Percentiles rank a stretch among this genome's conserved stretches.
Conservation (phyloP, 2,113 vertebrate genomes). For the Megatriorchis doriae region DNA sequence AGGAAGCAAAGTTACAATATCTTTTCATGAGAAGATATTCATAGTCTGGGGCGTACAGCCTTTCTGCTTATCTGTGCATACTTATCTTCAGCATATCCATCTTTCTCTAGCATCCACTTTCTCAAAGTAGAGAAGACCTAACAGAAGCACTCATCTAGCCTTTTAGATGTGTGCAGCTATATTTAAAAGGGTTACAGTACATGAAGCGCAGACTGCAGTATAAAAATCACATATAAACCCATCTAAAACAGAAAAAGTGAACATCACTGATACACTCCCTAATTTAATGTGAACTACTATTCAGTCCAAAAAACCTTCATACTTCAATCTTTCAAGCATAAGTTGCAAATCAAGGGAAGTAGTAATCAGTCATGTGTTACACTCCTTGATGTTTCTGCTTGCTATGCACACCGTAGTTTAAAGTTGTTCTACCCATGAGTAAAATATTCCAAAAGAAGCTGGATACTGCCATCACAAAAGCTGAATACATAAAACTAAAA, state of each 20-base stretch:
- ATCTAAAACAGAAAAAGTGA: not conserved
- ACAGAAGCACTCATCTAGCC: not conserved
- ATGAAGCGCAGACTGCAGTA: not conserved
- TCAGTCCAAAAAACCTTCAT: not conserved
- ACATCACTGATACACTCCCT: not conserved
- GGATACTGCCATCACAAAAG: not conserved
- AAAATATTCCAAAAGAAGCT: not conserved
- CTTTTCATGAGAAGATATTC: not conserved
- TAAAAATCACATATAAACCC: not conserved
- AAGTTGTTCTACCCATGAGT: not conserved
- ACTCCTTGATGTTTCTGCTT: not conserved
- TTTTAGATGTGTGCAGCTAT: not conserved
- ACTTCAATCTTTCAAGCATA: not conserved
- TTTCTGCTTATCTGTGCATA: not conserved
- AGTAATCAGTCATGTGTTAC: not conserved
- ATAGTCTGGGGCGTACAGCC: not conserved
- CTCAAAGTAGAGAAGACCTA: not conserved
- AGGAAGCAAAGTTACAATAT: not conserved
- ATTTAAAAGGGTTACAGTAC: not conserved
- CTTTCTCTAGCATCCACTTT: not conserved
- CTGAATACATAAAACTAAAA: not conserved
- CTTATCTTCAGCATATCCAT: not conserved
- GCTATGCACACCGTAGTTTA: not conserved
- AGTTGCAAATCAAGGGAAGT: not conserved
- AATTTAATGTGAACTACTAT: not conserved